Conservation (phyloP, 2,113 vertebrate species). For the Jacana jacana region DNA sequence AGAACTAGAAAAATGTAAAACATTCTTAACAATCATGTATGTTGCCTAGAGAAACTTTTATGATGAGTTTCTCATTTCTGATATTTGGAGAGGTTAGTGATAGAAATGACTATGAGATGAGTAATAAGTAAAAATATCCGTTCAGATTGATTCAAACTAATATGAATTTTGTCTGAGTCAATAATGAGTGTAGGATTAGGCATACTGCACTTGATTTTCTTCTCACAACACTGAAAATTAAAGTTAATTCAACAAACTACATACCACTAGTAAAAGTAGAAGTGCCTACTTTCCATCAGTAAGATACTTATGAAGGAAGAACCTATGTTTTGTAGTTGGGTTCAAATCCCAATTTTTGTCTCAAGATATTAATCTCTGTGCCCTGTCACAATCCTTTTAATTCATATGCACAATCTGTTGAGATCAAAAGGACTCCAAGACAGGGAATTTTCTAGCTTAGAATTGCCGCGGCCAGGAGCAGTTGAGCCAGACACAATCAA, state of each 20-base stretch:
- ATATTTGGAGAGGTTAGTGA: slow-evolving; percentile 3
- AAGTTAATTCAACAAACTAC: background rate
- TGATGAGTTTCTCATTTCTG: background rate
- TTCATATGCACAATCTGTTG: background rate
- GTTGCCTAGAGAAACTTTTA: background rate
- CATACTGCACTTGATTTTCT: slow-evolving; percentile 19
- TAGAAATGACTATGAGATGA: slow-evolving; percentile 30
- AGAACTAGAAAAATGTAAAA: background rate
- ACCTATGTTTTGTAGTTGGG: background rate
- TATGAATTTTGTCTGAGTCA: slow-evolving; percentile 30
- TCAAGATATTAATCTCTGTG: background rate
- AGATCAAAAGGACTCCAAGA: background rate
- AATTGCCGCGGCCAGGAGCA: too few relatives aligned
- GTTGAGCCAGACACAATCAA: too few relatives aligned
- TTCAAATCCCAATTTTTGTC: background rate
- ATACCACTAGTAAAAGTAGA: background rate
- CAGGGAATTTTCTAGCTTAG: background rate
- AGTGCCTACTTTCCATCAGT: background rate
- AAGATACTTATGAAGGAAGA: background rate
- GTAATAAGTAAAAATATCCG: slow-evolving; percentile 24
- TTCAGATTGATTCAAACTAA: slow-evolving; percentile 29
- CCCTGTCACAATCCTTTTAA: background rate
- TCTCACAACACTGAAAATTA: background rate
- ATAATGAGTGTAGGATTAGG: background rate
- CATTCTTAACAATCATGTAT: background rate